Evolutionary conservation across 2,113 vertebrate genomes (phyloP).

Genomic region (Amphiprion percula): DNA sequence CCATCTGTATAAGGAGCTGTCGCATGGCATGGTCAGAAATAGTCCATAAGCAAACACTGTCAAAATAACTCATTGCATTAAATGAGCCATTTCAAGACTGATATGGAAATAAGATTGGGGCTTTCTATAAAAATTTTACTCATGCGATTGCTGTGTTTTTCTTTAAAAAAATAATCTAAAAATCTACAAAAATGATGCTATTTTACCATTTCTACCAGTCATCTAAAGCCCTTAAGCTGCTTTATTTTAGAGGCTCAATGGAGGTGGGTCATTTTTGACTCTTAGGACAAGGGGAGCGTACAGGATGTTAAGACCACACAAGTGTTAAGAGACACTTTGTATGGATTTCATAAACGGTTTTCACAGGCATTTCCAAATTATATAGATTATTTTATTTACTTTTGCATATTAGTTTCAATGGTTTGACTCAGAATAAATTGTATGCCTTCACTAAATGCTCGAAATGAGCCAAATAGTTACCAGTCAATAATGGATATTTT

Average conservation of each 20-base stretch:
- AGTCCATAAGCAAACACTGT: constrained; percentile 34
- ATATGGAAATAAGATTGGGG: neutral
- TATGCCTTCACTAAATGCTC: too few relatives aligned
- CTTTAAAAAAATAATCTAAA: too few relatives aligned
- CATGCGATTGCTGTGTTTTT: neutral
- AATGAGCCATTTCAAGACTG: neutral
- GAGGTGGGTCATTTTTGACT: too few relatives aligned
- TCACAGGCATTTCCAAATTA: too few relatives aligned
- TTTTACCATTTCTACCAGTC: neutral
- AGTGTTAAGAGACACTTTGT: neutral
- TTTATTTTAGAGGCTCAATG: too few relatives aligned
- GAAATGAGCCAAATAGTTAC: neutral
- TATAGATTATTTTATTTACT: too few relatives aligned
- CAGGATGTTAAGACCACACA: too few relatives aligned
- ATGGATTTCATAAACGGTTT: too few relatives aligned
- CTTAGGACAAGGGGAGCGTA: too few relatives aligned
- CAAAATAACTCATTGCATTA: constrained; percentile 47
- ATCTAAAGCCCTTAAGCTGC: neutral
- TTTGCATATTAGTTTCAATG: too few relatives aligned
- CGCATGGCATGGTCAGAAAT: constrained; percentile 12
- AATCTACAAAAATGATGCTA: too few relatives aligned
- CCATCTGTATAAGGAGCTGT: constrained; percentile 66
- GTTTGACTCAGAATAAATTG: too few relatives aligned
- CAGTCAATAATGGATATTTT: constrained; percentile 28
- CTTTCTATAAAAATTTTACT: neutral